A percentile compares a stretch with the other conserved stretches of the same genome.
Evolutionary conservation across 2,797 vertebrate genomes (phyloP).

Genomic region (Anabas testudineus): DNA sequence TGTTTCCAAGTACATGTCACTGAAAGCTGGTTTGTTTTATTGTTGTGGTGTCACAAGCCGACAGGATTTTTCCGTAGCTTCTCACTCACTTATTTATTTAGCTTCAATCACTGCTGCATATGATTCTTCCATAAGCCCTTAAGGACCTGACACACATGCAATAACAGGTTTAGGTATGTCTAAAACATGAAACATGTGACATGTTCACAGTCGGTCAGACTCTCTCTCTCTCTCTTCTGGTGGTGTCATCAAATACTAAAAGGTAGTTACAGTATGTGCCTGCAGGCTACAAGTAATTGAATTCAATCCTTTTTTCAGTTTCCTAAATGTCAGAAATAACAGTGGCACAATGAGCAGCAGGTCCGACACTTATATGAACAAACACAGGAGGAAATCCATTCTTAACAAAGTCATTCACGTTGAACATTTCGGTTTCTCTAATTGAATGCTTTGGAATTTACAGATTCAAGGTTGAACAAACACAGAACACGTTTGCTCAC

Average conservation of each 20-base stretch:
- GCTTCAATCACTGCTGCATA: conserved; percentile 51
- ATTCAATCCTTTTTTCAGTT: too few species aligned
- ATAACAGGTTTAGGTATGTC: conserved; percentile 54
- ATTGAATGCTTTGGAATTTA: neutral
- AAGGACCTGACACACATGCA: conserved; percentile 22
- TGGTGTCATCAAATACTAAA: too few species aligned
- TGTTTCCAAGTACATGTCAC: conserved; percentile 36
- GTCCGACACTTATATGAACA: too few species aligned
- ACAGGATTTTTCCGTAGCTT: conserved; percentile 17
- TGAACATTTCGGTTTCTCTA: neutral
- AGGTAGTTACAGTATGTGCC: too few species aligned
- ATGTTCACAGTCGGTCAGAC: neutral
- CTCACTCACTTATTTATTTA: conserved; percentile 41
- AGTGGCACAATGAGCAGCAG: too few species aligned
- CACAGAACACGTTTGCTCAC: neutral
- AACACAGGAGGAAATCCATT: too few species aligned
- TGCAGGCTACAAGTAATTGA: neutral
- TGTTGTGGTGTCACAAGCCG: conserved; percentile 1
- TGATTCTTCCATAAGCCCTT: conserved; percentile 33
- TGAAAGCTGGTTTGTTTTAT: neutral
- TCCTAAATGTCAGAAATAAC: too few species aligned
- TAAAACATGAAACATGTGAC: conserved; percentile 16
- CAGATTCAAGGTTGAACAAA: neutral
- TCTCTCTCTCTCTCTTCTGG: neutral
- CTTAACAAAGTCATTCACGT: neutral